phyloP scores from a whole-genome alignment of 2,113 vertebrate genomes.

The Brienomyrus longianalis region DNA sequence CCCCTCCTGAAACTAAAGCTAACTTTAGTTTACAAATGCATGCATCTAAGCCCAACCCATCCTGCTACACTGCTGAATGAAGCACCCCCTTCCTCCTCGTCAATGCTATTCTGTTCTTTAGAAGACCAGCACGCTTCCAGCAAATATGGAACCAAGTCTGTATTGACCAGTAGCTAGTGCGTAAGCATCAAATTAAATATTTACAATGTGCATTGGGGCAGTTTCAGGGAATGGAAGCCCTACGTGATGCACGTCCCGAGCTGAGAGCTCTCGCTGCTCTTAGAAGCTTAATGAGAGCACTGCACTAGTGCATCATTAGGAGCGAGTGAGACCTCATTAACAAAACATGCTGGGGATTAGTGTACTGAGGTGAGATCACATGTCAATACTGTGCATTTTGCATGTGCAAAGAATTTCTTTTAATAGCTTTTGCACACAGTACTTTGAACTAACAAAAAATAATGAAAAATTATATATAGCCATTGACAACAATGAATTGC shows the following conservation, averaged over 20 bases:
- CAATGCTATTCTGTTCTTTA: neutral
- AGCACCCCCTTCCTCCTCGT: neutral
- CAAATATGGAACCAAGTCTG: neutral
- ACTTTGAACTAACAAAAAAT: neutral
- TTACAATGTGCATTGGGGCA: neutral
- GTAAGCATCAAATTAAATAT: neutral
- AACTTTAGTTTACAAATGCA: neutral
- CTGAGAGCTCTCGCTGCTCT: neutral
- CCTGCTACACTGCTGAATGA: neutral
- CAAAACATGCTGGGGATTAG: neutral
- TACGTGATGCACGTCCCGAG: neutral
- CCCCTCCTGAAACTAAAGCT: neutral
- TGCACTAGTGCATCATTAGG: neutral
- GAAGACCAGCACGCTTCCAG: neutral
- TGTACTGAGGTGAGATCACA: neutral
- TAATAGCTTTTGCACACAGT: neutral
- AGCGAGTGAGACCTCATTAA: neutral
- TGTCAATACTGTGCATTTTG: neutral
- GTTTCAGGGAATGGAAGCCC: neutral
- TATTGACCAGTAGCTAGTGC: neutral
- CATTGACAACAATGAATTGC: neutral
- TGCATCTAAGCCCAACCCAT: neutral
- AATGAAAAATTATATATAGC: neutral
- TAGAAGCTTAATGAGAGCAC: slow-evolving; percentile 12
- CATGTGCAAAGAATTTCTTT: neutral